phyloP scores from a whole-genome alignment of 2,888 invertebrate species.

The Trichacis sp. region DNA sequence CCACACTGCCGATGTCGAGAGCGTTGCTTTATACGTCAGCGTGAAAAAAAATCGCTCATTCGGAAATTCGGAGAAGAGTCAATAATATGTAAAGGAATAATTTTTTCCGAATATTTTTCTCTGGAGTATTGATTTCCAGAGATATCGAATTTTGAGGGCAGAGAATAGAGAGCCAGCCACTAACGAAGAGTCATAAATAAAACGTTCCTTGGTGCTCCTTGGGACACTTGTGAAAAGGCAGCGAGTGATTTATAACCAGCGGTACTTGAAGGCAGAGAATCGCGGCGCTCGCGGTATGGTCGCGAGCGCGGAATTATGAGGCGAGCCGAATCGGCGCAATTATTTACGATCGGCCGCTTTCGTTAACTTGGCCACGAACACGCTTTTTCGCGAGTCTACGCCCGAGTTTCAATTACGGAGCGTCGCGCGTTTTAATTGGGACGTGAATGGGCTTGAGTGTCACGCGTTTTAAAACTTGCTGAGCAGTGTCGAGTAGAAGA shows the following conservation, averaged over 20 bases:
- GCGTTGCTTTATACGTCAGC: too few relatives aligned
- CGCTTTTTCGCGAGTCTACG: not conserved
- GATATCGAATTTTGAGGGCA: too few relatives aligned
- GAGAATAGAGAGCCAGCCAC: constrained; percentile 52
- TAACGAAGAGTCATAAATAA: constrained; percentile 62
- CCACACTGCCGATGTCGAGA: too few relatives aligned
- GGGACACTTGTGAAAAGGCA: constrained; percentile 48
- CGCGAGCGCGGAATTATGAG: constrained; percentile 38
- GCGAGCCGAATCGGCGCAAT: constrained; percentile 30
- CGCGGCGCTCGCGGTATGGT: constrained; percentile 17
- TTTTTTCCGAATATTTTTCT: too few relatives aligned
- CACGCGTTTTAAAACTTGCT: not conserved
- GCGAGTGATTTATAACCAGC: constrained; percentile 56
- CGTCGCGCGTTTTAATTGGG: not conserved
- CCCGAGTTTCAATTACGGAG: not conserved
- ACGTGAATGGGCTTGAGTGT: not conserved
- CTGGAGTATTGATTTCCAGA: too few relatives aligned
- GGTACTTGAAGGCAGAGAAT: constrained; percentile 28
- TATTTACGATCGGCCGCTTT: constrained; percentile 31
- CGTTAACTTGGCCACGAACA: constrained; percentile 22
- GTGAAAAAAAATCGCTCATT: too few relatives aligned
- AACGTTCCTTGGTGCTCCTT: constrained; percentile 26
- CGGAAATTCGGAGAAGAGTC: too few relatives aligned
- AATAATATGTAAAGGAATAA: too few relatives aligned
- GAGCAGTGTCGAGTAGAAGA: not conserved